phyloP scores from a whole-genome alignment of 64 coral and sea anemone genomes.

The Montipora cactus region DNA sequence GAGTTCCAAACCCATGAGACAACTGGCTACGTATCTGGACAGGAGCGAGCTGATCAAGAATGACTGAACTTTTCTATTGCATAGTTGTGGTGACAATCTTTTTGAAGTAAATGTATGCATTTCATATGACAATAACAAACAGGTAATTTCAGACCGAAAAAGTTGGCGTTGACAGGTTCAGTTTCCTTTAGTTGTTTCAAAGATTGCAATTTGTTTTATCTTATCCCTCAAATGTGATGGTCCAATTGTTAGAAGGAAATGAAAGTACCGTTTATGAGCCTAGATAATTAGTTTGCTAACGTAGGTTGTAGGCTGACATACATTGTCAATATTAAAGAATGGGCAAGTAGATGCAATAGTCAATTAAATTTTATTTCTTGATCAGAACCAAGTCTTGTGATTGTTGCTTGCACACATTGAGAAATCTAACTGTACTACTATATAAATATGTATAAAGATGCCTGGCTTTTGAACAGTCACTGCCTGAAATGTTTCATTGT shows the following conservation, averaged over 20 bases:
- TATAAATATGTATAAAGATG: background rate
- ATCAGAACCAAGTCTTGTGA: slow-evolving; percentile 17
- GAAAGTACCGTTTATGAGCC: background rate
- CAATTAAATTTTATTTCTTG: slow-evolving; percentile 6
- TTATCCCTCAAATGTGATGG: too few relatives aligned
- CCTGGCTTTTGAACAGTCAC: background rate
- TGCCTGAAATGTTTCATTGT: background rate
- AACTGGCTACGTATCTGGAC: slow-evolving; percentile 19
- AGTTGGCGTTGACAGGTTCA: background rate
- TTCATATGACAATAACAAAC: too few relatives aligned
- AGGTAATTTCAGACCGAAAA: too few relatives aligned
- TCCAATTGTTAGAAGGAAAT: background rate
- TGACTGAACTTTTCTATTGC: background rate
- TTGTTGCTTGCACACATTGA: slow-evolving; percentile 8
- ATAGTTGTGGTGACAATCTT: too few relatives aligned
- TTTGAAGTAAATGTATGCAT: too few relatives aligned
- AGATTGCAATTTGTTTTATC: too few relatives aligned
- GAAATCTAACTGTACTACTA: background rate
- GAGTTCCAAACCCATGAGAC: background rate
- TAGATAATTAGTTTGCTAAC: background rate
- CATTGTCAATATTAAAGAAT: background rate
- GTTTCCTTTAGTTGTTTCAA: background rate
- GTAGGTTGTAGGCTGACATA: background rate
- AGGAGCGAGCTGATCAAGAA: background rate
- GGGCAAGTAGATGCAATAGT: background rate